phyloP scores from a whole-genome alignment of 2,888 invertebrate species.

The Lordiphosa andalusiaca region DNA sequence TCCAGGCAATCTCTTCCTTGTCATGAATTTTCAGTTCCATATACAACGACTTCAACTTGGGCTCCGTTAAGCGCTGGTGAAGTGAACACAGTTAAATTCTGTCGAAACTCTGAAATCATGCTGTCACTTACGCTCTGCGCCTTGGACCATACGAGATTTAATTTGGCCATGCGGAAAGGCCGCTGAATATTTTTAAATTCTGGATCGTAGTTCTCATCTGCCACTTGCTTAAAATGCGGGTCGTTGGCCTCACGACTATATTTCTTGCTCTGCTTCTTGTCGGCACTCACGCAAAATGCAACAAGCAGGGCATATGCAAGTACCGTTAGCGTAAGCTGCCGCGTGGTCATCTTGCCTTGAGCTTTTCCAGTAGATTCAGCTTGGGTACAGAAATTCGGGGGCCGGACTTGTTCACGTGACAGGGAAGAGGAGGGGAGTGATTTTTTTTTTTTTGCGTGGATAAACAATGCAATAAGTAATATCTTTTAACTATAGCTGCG shows the following conservation, averaged over 20 bases:
- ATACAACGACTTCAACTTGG: constrained; percentile 91
- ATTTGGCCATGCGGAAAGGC: constrained; percentile 94
- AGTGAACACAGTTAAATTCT: neutral
- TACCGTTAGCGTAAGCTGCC: neutral
- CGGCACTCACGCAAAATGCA: constrained; percentile 41
- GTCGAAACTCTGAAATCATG: neutral
- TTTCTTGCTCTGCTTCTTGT: constrained; percentile 71
- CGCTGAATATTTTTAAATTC: constrained; percentile 88
- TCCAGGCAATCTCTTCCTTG: constrained; percentile 93
- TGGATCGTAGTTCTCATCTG: constrained; percentile 79
- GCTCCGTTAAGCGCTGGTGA: constrained; percentile 86
- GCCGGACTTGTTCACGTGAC: too few relatives aligned
- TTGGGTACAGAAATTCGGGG: too few relatives aligned
- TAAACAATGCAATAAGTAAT: too few relatives aligned
- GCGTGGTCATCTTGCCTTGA: too few relatives aligned
- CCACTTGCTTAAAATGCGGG: constrained; percentile 57
- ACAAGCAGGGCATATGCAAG: constrained; percentile 40
- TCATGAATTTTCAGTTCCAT: constrained; percentile 95
- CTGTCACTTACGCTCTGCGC: constrained; percentile 88
- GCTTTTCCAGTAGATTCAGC: too few relatives aligned
- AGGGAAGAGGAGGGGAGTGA: too few relatives aligned
- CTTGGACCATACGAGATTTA: constrained; percentile 94
- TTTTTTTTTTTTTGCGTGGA: too few relatives aligned
- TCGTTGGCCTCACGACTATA: constrained; percentile 76
- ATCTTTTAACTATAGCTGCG: too few relatives aligned